phyloP scores from a whole-genome alignment of 1,140 invertebrate species.

The Brachionus angularis region DNA sequence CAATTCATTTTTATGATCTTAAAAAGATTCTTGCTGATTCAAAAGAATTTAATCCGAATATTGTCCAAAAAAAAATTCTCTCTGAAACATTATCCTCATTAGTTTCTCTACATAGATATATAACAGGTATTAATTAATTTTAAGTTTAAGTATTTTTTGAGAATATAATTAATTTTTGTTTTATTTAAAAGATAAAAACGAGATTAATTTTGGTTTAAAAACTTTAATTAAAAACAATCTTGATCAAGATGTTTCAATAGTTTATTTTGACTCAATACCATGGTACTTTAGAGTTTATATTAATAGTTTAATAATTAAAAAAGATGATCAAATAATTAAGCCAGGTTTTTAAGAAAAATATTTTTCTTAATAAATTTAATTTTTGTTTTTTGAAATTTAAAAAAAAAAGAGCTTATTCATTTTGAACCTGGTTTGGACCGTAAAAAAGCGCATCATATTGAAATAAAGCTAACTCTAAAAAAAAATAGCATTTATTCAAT shows the following conservation, averaged over 20 bases:
- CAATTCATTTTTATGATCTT: background rate
- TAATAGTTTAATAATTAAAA: conserved; percentile 73
- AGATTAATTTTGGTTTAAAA: conserved; percentile 31
- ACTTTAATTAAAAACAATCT: conserved; percentile 37
- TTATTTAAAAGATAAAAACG: conserved; percentile 40
- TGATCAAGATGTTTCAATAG: conserved; percentile 50
- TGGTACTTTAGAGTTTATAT: conserved; percentile 90
- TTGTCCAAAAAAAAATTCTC: conserved; percentile 27
- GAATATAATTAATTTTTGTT: no score
- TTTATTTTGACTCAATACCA: conserved; percentile 66
- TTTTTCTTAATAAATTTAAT: no score
- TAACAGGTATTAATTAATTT: no score
- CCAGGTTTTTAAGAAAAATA: no score
- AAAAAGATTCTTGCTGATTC: background rate
- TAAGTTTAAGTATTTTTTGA: no score
- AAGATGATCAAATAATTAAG: conserved; percentile 59
- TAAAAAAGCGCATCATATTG: conserved; percentile 77
- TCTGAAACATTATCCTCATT: conserved; percentile 63
- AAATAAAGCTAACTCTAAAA: conserved; percentile 75
- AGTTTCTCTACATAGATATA: conserved; percentile 73
- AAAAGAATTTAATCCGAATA: conserved; percentile 21
- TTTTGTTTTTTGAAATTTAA: no score
- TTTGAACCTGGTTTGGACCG: conserved; percentile 79
- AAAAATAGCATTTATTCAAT: conserved; percentile 74
- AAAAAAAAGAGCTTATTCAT: conserved; percentile 61